phyloP scores from a whole-genome alignment of 2,888 invertebrate species.

The Sialis lutaria region DNA sequence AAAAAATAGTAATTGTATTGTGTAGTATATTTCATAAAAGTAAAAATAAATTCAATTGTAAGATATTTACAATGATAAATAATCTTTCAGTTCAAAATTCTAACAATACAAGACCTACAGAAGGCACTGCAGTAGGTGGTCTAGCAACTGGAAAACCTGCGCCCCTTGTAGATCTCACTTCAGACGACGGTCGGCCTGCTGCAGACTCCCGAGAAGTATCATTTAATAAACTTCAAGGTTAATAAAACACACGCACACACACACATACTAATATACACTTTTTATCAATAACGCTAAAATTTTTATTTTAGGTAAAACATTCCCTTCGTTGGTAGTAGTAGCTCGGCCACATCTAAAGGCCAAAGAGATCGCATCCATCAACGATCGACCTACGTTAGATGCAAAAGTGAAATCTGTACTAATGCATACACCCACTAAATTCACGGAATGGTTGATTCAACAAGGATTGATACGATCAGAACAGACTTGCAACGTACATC shows the following conservation, averaged over 20 bases:
- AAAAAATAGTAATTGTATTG: no score
- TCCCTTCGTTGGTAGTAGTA: conserved; percentile 69
- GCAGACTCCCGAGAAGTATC: conserved; percentile 58
- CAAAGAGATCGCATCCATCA: conserved; percentile 36
- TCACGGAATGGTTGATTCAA: conserved; percentile 81
- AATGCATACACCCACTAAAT: conserved; percentile 66
- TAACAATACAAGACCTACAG: conserved; percentile 43
- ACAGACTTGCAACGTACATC: conserved; percentile 56
- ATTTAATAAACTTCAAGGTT: conserved; percentile 55
- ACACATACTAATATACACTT: not conserved
- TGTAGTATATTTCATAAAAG: not conserved
- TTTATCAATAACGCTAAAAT: not conserved
- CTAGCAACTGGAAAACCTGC: conserved; percentile 39
- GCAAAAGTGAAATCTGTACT: conserved; percentile 67
- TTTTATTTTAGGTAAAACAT: conserved; percentile 46
- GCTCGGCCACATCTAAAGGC: conserved; percentile 62
- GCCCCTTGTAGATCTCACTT: conserved; percentile 42
- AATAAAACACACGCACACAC: not conserved
- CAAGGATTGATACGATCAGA: conserved; percentile 66
- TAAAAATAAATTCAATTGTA: conserved; percentile 3
- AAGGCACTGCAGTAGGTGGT: conserved; percentile 55
- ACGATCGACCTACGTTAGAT: conserved; percentile 47
- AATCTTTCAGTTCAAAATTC: conserved; percentile 30
- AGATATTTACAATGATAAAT: conserved; percentile 13
- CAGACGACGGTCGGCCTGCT: conserved; percentile 40